Percentiles rank a stretch among this genome's conserved stretches.
phyloP scores from a whole-genome alignment of 1,140 invertebrate genomes.

The Hylaeus anthracinus region DNA sequence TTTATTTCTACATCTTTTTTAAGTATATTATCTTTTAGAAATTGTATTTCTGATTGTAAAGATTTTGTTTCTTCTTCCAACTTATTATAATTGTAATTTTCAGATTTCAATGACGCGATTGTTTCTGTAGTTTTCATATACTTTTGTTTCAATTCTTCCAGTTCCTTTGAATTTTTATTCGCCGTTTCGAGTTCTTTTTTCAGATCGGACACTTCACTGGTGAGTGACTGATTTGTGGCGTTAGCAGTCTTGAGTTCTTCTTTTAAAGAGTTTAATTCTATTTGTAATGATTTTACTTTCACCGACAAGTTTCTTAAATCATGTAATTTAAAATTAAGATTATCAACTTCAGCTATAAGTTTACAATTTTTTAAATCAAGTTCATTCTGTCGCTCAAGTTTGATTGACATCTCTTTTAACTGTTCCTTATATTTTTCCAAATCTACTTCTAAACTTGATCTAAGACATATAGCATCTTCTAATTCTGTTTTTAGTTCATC shows the following conservation, averaged over 20 bases:
- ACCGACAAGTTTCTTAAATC: slow-evolving; percentile 41
- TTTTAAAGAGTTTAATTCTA: slow-evolving; percentile 30
- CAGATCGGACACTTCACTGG: slow-evolving; percentile 30
- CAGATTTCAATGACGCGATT: slow-evolving; percentile 45
- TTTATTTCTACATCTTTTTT: slow-evolving; percentile 50
- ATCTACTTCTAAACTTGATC: slow-evolving; percentile 65
- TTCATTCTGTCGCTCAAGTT: slow-evolving; percentile 60
- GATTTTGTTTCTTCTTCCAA: slow-evolving; percentile 37
- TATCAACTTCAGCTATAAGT: slow-evolving; percentile 64
- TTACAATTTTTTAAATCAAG: slow-evolving; percentile 54
- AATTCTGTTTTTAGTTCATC: slow-evolving; percentile 77
- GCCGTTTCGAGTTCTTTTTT: slow-evolving; percentile 15
- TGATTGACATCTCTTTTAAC: slow-evolving; percentile 72
- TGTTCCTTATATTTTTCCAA: slow-evolving; percentile 72
- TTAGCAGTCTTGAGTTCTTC: slow-evolving; percentile 25
- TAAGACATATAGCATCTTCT: slow-evolving; percentile 68
- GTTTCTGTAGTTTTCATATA: slow-evolving; percentile 43
- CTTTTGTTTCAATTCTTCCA: slow-evolving; percentile 38
- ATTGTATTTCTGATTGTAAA: slow-evolving; percentile 39
- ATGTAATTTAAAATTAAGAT: slow-evolving; percentile 58
- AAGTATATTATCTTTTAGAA: slow-evolving; percentile 34
- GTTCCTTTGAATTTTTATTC: slow-evolving; percentile 16
- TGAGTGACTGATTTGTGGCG: slow-evolving; percentile 31
- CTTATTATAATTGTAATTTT: slow-evolving; percentile 39
- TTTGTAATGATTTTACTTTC: slow-evolving; percentile 39